Conservation (phyloP, 1,140 invertebrate species). For the Temnothorax nylanderi region DNA sequence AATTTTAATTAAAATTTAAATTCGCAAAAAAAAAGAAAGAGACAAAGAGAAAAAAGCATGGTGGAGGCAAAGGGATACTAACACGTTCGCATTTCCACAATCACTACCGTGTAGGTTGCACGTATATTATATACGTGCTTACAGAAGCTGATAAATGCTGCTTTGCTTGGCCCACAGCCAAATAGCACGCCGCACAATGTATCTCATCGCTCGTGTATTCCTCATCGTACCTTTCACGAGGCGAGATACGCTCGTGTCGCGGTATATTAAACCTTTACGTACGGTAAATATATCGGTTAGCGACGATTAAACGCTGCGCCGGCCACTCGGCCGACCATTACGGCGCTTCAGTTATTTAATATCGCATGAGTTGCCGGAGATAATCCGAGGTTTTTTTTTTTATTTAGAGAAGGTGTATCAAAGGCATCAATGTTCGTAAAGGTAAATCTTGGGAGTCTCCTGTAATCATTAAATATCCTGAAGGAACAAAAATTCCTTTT, state of each 20-base stretch:
- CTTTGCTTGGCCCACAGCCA: conserved; percentile 78
- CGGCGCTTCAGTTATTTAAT: conserved; percentile 19
- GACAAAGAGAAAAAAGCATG: neutral
- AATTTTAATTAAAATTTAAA: conserved; percentile 57
- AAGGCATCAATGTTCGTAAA: neutral
- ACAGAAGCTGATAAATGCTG: conserved; percentile 78
- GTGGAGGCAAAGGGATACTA: conserved; percentile 17
- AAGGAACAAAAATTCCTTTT: neutral
- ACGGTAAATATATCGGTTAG: conserved; percentile 31
- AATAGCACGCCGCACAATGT: conserved; percentile 76
- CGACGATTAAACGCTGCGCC: conserved; percentile 30
- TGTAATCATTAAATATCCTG: neutral
- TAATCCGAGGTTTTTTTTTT: neutral
- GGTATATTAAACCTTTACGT: conserved; percentile 35
- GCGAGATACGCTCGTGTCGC: conserved; percentile 61
- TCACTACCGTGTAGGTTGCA: neutral
- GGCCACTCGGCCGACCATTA: neutral
- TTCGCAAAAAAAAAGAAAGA: conserved; percentile 4
- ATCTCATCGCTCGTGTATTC: conserved; percentile 63
- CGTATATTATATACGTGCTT: conserved; percentile 26
- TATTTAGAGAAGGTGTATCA: too few species aligned
- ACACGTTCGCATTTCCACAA: neutral
- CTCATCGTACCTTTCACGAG: conserved; percentile 39
- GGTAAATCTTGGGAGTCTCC: neutral
- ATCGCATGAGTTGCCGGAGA: neutral